A percentile compares a stretch with the other conserved stretches of the same genome.
Evolutionary conservation across 2,888 invertebrate genomes (phyloP).

Genomic region (Oasisia sp.): DNA sequence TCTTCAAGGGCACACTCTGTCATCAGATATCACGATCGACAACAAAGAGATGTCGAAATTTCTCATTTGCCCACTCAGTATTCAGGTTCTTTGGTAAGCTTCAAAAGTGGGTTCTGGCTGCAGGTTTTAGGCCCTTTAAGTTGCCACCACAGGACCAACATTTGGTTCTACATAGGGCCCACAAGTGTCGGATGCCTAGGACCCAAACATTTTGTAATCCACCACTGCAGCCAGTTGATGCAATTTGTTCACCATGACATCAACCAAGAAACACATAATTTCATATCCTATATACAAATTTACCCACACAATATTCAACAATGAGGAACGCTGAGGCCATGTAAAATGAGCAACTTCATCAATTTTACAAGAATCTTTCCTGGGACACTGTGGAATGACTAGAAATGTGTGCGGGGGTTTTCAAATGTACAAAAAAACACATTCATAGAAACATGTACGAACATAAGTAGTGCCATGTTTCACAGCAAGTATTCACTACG

Average conservation of each 20-base stretch:
- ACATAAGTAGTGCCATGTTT: background rate
- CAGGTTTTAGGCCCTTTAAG: no score
- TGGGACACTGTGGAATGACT: conserved; percentile 6
- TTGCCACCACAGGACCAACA: no score
- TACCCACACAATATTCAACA: background rate
- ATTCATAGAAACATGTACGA: background rate
- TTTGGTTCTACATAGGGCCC: no score
- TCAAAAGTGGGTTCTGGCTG: no score
- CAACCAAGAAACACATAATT: background rate
- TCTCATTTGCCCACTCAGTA: no score
- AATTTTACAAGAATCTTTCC: background rate
- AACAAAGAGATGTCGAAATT: no score
- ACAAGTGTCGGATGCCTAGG: no score
- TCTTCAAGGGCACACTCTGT: no score
- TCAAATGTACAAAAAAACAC: conserved; percentile 11
- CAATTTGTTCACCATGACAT: background rate
- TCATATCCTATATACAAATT: background rate
- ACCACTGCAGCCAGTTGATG: background rate
- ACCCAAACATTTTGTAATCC: no score
- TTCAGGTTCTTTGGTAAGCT: no score
- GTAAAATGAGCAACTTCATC: conserved; percentile 9
- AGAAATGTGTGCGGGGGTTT: background rate
- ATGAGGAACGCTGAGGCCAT: background rate
- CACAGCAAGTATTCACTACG: background rate
- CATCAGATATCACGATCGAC: no score